phyloP scores from a whole-genome alignment of 2,113 vertebrate genomes.

The Poeciliopsis retropinna region DNA sequence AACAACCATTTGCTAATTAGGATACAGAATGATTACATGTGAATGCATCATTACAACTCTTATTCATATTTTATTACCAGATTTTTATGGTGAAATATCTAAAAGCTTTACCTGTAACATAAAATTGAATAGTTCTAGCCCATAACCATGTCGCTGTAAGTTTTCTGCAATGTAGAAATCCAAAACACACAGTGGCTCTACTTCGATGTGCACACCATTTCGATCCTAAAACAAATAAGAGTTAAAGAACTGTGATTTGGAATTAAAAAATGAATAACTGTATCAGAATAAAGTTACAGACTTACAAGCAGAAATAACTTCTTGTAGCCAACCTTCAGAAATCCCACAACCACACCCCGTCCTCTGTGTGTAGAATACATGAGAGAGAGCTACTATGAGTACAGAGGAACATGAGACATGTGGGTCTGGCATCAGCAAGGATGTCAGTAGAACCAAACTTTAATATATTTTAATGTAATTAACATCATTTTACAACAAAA shows the following conservation, averaged over 20 bases:
- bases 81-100: background rate
- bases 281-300: slow-evolving; percentile 16
- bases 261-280: background rate
- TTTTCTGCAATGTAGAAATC: slow-evolving; percentile 90
- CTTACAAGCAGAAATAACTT: slow-evolving; percentile 92
- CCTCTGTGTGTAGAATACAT: slow-evolving; percentile 66
- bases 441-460: too few relatives aligned
- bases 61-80: background rate
- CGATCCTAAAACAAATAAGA: slow-evolving; percentile 77
- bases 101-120: slow-evolving; percentile 85
- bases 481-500: too few relatives aligned
- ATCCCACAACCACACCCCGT: slow-evolving; percentile 84
- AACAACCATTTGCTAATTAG: too few relatives aligned
- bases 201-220: slow-evolving; percentile 86
- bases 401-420: background rate
- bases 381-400: background rate
- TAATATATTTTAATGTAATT: too few relatives aligned
- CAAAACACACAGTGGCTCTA: slow-evolving; percentile 89
- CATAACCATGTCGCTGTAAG: slow-evolving; percentile 88
- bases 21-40: too few relatives aligned
- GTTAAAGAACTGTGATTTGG: background rate
- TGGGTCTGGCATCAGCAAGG: too few relatives aligned
- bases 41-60: background rate
- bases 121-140: slow-evolving; percentile 86
- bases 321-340: slow-evolving; percentile 92